Evolutionary conservation across 2,797 vertebrate species (phyloP), one percentile per base, ranked within the genome.

Genomic region (Zenarchopterus dispar): DNA sequence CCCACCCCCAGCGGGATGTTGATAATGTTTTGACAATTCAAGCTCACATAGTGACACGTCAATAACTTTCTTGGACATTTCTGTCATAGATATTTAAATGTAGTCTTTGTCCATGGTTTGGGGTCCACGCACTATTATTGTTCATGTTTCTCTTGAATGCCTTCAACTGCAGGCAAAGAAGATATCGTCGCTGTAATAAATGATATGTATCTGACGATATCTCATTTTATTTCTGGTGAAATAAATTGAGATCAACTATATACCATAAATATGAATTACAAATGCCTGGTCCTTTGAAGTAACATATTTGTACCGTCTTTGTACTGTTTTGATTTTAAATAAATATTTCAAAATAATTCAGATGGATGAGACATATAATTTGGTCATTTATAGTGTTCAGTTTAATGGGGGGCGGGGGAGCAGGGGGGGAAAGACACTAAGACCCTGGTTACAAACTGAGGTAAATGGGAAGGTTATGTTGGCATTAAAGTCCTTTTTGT

Each of bases 301-400:
- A 75, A 82, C 70, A 82, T 82, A 73, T 90, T 85, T 91, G 84
- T 91, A 87, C 79, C 72, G 90, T 92, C 84, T 93, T 92, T 92
- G 82, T 92, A 91, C 73, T 26, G 82, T 87, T 70, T 85, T 87
- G 75, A 86, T 92, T 93, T 93, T 90, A 69, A 93, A 93, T 94
- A 93, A 93, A 94, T 85, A 89, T 88, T 79, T 81, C 52, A 88
- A 90, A 84, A 84, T 44, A 57, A 61, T 18, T 46, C 13, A 13
- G 3, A 10, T 36, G 9, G 13, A 39, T 13, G 36, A 39, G 36
- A 39, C 3, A 3, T 5, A 15, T 39, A 15, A 39, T 15, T 39
- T 39, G 36, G 13, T 13, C 13, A 7, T 31, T 9, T 31, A 7
- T 9, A 3, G 6, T 24, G 24, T 24, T 24, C 5, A 24, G 24